These are phyloP conservation scores for Lerista edwardsae DNA, from an alignment of 2,797 vertebrate species.

Conservation along the genomic window DNA sequence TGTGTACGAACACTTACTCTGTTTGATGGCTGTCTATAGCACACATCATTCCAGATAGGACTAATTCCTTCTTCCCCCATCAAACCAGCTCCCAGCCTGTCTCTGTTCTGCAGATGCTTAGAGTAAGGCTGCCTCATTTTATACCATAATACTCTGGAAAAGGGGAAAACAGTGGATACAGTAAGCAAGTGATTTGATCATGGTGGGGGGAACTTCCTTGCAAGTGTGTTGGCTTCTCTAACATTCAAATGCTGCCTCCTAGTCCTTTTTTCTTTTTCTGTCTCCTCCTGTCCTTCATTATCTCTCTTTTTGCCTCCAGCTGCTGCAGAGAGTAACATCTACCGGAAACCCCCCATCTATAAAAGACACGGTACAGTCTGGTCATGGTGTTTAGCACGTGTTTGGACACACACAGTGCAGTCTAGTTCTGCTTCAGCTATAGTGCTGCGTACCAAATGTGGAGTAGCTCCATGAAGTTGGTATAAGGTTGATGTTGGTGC, in stretches of 20 bases:
- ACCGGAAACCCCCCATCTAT: slow-evolving; percentile 99
- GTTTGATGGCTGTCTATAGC: slow-evolving; percentile 7
- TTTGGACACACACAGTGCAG: background rate
- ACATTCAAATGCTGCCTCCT: slow-evolving; percentile 41
- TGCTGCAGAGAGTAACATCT: slow-evolving; percentile 96
- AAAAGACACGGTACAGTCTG: slow-evolving; percentile 90
- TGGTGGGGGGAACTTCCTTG: background rate
- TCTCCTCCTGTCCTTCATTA: slow-evolving; percentile 47
- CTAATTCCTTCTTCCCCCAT: slow-evolving; percentile 15
- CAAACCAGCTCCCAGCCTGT: background rate
- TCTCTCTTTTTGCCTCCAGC: slow-evolving; percentile 73
- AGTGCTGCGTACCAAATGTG: background rate
- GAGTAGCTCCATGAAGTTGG: background rate
- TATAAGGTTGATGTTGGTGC: background rate
- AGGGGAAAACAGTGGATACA: background rate
- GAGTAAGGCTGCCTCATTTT: slow-evolving; percentile 9
- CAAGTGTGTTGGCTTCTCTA: slow-evolving; percentile 4
- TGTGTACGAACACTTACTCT: slow-evolving; percentile 41
- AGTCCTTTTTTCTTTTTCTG: slow-evolving; percentile 45
- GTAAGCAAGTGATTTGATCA: slow-evolving; percentile 19
- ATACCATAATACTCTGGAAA: background rate
- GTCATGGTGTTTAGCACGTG: slow-evolving; percentile 21
- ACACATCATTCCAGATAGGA: background rate
- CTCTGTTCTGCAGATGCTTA: slow-evolving; percentile 21
- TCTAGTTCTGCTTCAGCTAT: background rate